Evolutionary conservation across 1,140 invertebrate species (phyloP), one percentile per base, ranked within the genome.

Genomic region (Zelostemma sp.): DNA sequence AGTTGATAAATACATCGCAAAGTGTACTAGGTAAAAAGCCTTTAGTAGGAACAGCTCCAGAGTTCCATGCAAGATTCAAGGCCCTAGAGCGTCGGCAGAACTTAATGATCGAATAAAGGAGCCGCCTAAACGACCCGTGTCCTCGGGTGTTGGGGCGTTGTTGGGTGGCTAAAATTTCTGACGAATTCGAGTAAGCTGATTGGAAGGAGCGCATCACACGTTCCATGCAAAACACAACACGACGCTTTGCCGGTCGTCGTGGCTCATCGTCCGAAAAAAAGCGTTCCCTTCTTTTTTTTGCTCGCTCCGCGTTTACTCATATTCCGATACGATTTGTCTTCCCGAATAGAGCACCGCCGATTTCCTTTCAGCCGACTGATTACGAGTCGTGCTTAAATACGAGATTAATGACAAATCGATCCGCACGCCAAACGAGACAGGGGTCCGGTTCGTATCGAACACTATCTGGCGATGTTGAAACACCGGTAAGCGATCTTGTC

Each of bases 71-170:
- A 55, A 31, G 50, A 59, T 65, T 53, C 71, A 63, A 64, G 60
- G 72, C 67, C 72, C 73, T 71, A 73, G 47, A 67, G 73, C 74
- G 74, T 75, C 72, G 76, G 73, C 72, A 53, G 63, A 73, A 78
- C 79, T 76, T 83, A 82, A 83, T 81, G 81, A 83, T 81, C 79
- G 80, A 80, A 80, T 80, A 83, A 83, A 83, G 81, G 77, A 82
- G 80, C 81, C 81, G 80, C 79, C 81, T 80, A 83, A 83, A 83
- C 79, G 80, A 82, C 75, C 81, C 80, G 77, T 82, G 79, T 82
- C 80, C 80, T 80, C 81, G 80, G 80, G 78, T 83, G 79, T 82
- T 81, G 71, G 77, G 72, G 73, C 67, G 65, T 49, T 73, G 68
- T 65, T 60, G 66, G 67, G 38, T 59, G 59, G 60, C 69, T 63